phyloP scores from a whole-genome alignment of 2,888 invertebrate species.

The Oxyteleia sp. region DNA sequence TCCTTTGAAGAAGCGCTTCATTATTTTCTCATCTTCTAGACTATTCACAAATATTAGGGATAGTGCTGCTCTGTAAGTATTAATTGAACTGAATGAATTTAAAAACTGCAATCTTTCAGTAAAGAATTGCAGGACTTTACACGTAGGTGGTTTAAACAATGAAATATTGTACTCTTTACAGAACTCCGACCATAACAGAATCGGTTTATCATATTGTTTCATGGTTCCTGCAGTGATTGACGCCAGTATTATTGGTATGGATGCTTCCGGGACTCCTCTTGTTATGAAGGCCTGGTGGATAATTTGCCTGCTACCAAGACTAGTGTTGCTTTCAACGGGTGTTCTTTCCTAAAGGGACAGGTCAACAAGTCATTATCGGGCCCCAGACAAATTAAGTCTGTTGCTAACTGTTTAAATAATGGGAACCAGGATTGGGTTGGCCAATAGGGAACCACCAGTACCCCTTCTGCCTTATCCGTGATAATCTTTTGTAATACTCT shows the following conservation, averaged over 20 bases:
- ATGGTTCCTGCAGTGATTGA: conserved; percentile 55
- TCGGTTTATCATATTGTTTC: conserved; percentile 73
- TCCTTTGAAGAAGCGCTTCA: conserved; percentile 74
- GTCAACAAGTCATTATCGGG: conserved; percentile 72
- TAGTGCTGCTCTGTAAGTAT: conserved; percentile 8
- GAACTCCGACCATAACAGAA: conserved; percentile 48
- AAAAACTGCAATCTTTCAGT: neutral
- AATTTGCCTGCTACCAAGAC: conserved; percentile 78
- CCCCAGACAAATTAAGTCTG: conserved; percentile 68
- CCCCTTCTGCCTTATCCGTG: conserved; percentile 73
- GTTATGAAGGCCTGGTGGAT: conserved; percentile 74
- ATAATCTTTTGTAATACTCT: conserved; percentile 68
- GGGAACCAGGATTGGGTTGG: conserved; percentile 20
- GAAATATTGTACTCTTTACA: conserved; percentile 15
- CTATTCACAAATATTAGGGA: conserved; percentile 13
- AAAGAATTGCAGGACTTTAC: neutral
- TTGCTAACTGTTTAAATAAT: conserved; percentile 7
- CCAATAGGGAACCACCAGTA: conserved; percentile 74
- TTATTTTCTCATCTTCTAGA: conserved; percentile 43
- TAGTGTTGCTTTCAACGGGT: conserved; percentile 75
- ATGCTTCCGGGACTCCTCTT: conserved; percentile 56
- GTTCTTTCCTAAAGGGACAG: conserved; percentile 75
- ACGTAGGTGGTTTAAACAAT: neutral
- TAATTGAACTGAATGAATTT: neutral
- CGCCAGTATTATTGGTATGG: conserved; percentile 18